Evolutionary conservation across 1,140 invertebrate species (phyloP), one percentile per base, ranked within the genome.

Genomic region (Lordiphosa clarofinis): DNA sequence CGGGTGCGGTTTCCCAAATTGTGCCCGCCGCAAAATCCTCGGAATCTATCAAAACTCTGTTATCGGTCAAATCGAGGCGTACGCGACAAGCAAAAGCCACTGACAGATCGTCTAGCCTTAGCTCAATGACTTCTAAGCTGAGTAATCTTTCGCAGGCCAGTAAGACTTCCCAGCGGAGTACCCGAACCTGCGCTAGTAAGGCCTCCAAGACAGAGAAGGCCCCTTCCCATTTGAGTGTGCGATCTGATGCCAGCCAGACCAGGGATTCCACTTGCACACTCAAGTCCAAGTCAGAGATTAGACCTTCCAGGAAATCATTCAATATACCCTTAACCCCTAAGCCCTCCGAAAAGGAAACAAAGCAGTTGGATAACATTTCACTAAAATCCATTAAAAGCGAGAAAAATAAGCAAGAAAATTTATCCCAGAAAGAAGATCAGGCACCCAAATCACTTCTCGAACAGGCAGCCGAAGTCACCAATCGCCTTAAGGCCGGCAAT

Each of bases 401-500:
- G 0, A 31, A 8, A 31, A 31, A 31, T 7, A 7, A 2, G 2
- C 1, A 2, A 2, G 7, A 8, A 31, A 31, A 31, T 31, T 8
- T 31, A 8, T 60, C 21, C 21, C 8, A n/a, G 7, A 9, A 2
- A 31, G 58, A 48, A 13, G 40, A 4, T 55, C 47, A 3, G 19
- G 43, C 0, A 31, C 28, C 28, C 28, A 57, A 66, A 24, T 9
- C 54, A 1, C n/a, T 81, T 0, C 40, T 31, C 8, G 19, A 60
- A 4, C 69, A 75, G 33, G 67, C 54, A 1, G 53, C 58, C 0
- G 42, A 48, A 6, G 3, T 81, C 1, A 56, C 53, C 5, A 37
- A 53, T 10, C 76, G 76, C 7, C 39, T 81, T 0, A 82, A 43
- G 13, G 73, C 76, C 2, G 76, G 76, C 28, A 76, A 76, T 40